Base-by-base conservation (phyloP, 2,797 vertebrate genomes). In the Liasis olivaceus region DNA sequence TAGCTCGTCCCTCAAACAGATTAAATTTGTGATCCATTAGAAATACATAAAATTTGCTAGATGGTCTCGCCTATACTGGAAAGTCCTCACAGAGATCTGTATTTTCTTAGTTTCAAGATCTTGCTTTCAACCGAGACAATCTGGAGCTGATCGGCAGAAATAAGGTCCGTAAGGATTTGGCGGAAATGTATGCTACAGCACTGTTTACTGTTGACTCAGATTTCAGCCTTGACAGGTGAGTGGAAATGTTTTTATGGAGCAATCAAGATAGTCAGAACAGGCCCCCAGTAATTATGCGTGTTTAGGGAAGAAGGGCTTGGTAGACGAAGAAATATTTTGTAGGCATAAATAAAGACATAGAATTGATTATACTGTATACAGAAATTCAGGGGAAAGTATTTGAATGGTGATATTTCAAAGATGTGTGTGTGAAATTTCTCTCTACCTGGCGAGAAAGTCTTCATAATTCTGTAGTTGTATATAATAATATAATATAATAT, bases 171-270 rank as follows among this genome's bases (percentile, higher is more conserved):
- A 88, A 88, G 4, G 91, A 88, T 2, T 26, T 92, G 54, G 91
- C 93, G 1, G 60, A 92, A 72, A 87, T 94, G 69, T 92, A 90
- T 5, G 93, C 91, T 5, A 31, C 56, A 3, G 91, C 93, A 0
- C 60, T 92, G 7, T 92, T 94, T 42, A 63, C 85, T 2, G 54
- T 15, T 1, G 85, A 92, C 31, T 58, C 91, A 0, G 69, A 92
- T 64, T 93, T 92, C 89, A 90, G 22, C 36, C 91, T 93, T 22
- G 69, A 51, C 20, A 66, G 62, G 93, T 93, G 59, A 88, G 93
- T 31, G 54, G 6, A 36, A 56, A 54, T 26, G 9, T 20, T 14
- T 72, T 66, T 24, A 4, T 31, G 22, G 2, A 28, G 51, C 7
- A 12, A 59, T 22, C 20, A 72, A 36, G 59, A 87, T 20, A 86